Evolutionary conservation across 2,113 vertebrate species (phyloP), one percentile per base, ranked within the genome.

Genomic region (Marmota monax): DNA sequence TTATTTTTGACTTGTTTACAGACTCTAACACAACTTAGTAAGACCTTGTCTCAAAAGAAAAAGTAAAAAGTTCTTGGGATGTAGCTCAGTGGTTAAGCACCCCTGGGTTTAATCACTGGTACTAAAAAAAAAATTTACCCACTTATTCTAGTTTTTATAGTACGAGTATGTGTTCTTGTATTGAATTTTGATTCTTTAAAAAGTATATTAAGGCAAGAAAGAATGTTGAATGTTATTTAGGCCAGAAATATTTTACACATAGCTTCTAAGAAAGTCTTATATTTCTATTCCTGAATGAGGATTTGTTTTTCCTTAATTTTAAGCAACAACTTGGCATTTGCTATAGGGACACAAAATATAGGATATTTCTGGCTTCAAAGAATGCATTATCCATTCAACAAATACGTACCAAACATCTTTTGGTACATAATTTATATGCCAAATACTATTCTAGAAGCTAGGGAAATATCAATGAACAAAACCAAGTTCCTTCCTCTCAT

Each of bases 271-370:
- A 80, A 94, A 94, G 45, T 58, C 37, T 61, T 63, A 84, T 53
- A 45, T n/a, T 90, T 84, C 5, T 80, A 37, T 85, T 93, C 65
- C 82, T 93, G 29, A 96, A 63, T 85, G 14, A 80, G 82, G 34
- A 82, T 27, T 58, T 63, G 61, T 20, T 56, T 90, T 77, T 78
- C 17, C 74, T 92, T 94, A 74, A 87, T 94, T 90, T 96, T 90
- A 70, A 86, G 88, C 37, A 73, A 39, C 45, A 94, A 83, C 20
- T 88, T 95, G 73, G 61, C 48, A 53, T 90, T 94, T 95, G 84
- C 18, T 48, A 37, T 56, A 63, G 37, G 22, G 39, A 80, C 74
- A 16, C 42, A 84, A 72, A 88, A 63, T 94, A 42, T 32, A 84
- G 67, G 25, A 25, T 83, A 83, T 84, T 69, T 45, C 11, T 84